Evolutionary conservation across 2,888 invertebrate species (phyloP).

Genomic region (Diplolepis rosae): DNA sequence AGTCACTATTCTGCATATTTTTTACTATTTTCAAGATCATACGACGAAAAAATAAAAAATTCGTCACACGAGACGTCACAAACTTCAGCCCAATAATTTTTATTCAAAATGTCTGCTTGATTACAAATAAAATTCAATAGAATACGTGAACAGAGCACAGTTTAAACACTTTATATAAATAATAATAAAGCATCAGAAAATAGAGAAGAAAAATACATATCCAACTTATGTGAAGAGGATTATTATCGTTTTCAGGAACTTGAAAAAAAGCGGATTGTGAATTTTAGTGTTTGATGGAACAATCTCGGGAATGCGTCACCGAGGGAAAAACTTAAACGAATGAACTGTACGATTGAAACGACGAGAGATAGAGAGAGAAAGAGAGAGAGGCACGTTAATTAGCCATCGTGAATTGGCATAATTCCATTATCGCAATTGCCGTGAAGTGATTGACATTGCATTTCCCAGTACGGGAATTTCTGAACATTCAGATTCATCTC

Average conservation of each 20-base stretch:
- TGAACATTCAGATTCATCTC: not conserved
- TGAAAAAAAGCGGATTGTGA: slow-evolving; percentile 57
- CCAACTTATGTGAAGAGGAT: not conserved
- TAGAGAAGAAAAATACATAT: not conserved
- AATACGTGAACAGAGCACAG: not conserved
- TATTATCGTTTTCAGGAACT: slow-evolving; percentile 64
- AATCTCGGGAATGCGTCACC: slow-evolving; percentile 37
- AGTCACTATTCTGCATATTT: too few species aligned
- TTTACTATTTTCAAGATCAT: too few species aligned
- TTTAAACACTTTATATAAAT: not conserved
- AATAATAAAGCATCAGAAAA: not conserved
- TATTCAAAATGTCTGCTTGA: not conserved
- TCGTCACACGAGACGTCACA: too few species aligned
- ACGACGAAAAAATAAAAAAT: too few species aligned
- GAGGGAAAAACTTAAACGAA: slow-evolving; percentile 12
- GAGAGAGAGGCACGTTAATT: slow-evolving; percentile 16
- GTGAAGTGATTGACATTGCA: slow-evolving; percentile 18
- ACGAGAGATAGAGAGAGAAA: slow-evolving; percentile 16
- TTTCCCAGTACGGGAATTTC: slow-evolving; percentile 5
- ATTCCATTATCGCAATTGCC: slow-evolving; percentile 27
- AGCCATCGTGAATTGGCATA: slow-evolving; percentile 33
- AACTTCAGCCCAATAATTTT: too few species aligned
- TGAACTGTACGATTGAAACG: slow-evolving; percentile 15
- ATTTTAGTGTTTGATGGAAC: slow-evolving; percentile 26
- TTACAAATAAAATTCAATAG: not conserved